phyloP scores from a whole-genome alignment of 2,113 vertebrate species.

The Ia io region DNA sequence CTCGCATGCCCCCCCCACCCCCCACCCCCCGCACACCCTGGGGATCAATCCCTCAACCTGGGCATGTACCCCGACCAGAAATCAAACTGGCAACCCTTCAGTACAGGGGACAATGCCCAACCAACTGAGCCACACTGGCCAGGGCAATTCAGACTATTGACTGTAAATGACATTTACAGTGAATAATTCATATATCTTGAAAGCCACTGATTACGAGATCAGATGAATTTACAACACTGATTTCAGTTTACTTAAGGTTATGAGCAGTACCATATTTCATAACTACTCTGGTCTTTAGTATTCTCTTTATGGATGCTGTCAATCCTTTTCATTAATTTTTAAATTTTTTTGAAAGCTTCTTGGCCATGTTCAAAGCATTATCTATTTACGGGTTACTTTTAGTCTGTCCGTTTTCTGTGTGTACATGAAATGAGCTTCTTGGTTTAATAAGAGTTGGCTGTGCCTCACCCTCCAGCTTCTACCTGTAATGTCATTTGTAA shows the following conservation, averaged over 20 bases:
- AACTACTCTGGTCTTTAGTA: neutral
- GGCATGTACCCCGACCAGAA: neutral
- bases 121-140: neutral
- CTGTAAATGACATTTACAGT: neutral
- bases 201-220: neutral
- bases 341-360: neutral
- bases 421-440: neutral
- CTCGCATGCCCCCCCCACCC: fast-evolving
- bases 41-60: neutral
- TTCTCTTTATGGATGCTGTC: neutral
- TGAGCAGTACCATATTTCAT: neutral
- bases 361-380: neutral
- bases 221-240: neutral
- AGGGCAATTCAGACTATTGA: neutral
- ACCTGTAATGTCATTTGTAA: neutral
- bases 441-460: conserved; percentile 3
- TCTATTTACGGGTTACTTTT: neutral
- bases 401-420: neutral
- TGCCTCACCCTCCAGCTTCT: neutral
- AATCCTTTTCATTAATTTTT: neutral
- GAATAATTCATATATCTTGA: neutral
- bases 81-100: neutral
- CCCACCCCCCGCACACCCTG: no score
- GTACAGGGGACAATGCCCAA: neutral
- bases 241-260: neutral